Evolutionary conservation across 2,888 invertebrate genomes (phyloP), one percentile per base, ranked within the genome.

Genomic region (Plusia festucae): DNA sequence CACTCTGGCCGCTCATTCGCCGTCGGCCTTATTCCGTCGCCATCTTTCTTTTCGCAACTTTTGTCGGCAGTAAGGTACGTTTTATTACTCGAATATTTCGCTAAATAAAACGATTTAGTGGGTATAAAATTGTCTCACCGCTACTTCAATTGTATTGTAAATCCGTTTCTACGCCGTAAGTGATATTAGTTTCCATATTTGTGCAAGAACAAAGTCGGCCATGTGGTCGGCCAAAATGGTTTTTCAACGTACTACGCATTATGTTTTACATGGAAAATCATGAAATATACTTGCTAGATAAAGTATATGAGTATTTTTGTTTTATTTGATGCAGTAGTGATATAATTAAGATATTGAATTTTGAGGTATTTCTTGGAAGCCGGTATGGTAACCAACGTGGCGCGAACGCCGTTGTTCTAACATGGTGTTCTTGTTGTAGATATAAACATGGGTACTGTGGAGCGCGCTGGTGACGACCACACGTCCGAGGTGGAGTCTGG

Each of bases 401-500:
- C 92, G 91, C 85, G 86, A 90, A 89, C 79, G 66, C 70, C 71
- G 75, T 68, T 66, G 65, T 69, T 60, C 58, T 84, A 73, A 83
- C 75, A 52, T 70, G 60, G 69, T 76, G 81, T 76, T 85, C 85
- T 89, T 88, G 83, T 93, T 93, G 82, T 90, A 92, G 94, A 90
- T 84, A 78, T 75, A 73, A 90, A 79, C 88, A 97, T 97, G 97
- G 96, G 96, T 91, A 95, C 96, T 81, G 96, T 97, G 81, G 96
- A 97, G 86, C 96, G 96, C 80, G 95, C 96, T 83, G 96, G 96
- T 71, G 96, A 97, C 87, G 96, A 96, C 85, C 89, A 89, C 75
- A 96, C 96, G 69, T 96, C 96, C 67, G 96, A 96, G 73, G 91
- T 96, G 82, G 97, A 97, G 87, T 96, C 97, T 52, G 96, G 96